Evolutionary conservation across 1,140 invertebrate genomes (phyloP).

Genomic region (Zaprionus ornatus): DNA sequence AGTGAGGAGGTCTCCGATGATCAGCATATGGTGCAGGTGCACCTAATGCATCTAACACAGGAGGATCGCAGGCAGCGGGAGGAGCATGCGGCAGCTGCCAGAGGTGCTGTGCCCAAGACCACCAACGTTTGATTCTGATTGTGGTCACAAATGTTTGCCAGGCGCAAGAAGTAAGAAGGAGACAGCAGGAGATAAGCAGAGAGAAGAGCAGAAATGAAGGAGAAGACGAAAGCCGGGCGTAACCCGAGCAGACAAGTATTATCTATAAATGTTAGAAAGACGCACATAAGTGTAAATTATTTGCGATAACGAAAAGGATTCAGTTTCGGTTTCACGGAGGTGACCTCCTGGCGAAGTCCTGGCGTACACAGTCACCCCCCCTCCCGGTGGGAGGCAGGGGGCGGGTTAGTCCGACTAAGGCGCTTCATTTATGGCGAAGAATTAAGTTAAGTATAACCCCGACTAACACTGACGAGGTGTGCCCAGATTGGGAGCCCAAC

Average conservation of each 20-base stretch:
- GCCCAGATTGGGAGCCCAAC: not conserved
- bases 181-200: not conserved
- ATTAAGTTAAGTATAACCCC: not conserved
- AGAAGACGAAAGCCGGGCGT: not conserved
- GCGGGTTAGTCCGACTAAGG: not conserved
- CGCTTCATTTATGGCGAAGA: not conserved
- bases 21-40: conserved; percentile 66
- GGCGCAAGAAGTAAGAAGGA: conserved; percentile 54
- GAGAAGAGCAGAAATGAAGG: too few species aligned
- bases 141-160: conserved; percentile 75
- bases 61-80: conserved; percentile 14
- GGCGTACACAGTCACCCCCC: too few species aligned
- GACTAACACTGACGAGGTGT: not conserved
- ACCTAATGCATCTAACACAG: conserved; percentile 37
- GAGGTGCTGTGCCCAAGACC: conserved; percentile 57
- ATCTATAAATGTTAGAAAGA: conserved; percentile 3
- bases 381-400: too few species aligned
- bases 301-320: conserved; percentile 35
- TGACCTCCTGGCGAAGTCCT: not conserved
- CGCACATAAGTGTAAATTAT: conserved; percentile 32
- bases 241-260: conserved; percentile 7
- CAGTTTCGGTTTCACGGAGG: conserved; percentile 69
- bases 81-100: conserved; percentile 33
- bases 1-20: conserved; percentile 28
- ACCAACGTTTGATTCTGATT: conserved; percentile 75